Evolutionary conservation across 1,140 invertebrate species (phyloP).

Genomic region (Lerema accius): DNA sequence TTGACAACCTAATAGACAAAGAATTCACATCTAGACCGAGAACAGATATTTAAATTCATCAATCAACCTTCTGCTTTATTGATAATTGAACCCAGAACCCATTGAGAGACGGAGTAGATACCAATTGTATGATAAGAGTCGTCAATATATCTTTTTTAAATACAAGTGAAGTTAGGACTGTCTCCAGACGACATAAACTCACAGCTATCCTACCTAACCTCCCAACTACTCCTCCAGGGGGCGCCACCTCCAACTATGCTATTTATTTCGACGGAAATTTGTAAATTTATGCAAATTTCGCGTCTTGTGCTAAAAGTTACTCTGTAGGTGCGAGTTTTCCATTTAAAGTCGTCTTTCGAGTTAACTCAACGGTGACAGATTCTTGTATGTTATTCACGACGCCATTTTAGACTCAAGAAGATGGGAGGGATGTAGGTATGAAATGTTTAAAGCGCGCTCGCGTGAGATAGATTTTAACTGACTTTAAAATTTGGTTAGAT

Average conservation of each 20-base stretch:
- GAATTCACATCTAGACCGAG: too few relatives aligned
- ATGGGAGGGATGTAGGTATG: background rate
- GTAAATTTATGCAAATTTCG: constrained; percentile 81
- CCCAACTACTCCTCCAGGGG: constrained; percentile 41
- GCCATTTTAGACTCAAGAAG: constrained; percentile 14
- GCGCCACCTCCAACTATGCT: constrained; percentile 46
- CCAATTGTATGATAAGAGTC: too few relatives aligned
- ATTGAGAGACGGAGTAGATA: too few relatives aligned
- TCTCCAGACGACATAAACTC: background rate
- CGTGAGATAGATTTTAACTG: background rate
- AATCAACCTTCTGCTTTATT: too few relatives aligned
- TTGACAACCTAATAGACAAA: too few relatives aligned
- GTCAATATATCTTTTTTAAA: too few relatives aligned
- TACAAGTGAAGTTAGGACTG: background rate
- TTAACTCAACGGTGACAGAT: constrained; percentile 26
- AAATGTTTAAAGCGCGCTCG: background rate
- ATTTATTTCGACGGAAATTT: constrained; percentile 78
- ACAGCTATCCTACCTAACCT: constrained; percentile 28
- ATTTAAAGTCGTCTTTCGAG: constrained; percentile 35
- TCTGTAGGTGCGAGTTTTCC: constrained; percentile 49
- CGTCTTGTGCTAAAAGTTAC: constrained; percentile 71
- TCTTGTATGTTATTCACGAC: constrained; percentile 30
- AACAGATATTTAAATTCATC: too few relatives aligned
- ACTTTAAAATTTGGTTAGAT: background rate
- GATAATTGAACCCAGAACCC: too few relatives aligned